Evolutionary conservation across 1,140 invertebrate genomes (phyloP).

Genomic region (Metopolophium dirhodum): DNA sequence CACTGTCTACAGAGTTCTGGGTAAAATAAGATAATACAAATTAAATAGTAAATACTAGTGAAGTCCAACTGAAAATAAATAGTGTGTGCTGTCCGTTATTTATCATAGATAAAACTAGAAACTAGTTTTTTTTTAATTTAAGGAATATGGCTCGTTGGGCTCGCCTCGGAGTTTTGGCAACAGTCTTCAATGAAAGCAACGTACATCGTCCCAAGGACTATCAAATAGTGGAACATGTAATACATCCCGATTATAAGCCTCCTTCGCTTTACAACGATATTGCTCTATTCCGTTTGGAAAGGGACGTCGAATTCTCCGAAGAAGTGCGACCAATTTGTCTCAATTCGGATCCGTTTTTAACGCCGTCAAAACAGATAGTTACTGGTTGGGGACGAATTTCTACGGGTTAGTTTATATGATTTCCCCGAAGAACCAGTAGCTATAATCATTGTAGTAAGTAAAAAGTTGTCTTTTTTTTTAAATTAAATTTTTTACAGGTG

Average conservation of each 20-base stretch:
- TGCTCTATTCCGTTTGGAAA: slow-evolving; percentile 65
- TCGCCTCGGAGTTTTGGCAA: not conserved
- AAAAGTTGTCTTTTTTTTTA: not conserved
- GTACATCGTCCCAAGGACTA: not conserved
- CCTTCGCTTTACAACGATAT: not conserved
- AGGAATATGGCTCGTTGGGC: not conserved
- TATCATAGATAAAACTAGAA: not conserved
- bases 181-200: not conserved
- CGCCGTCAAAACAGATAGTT: slow-evolving; percentile 62
- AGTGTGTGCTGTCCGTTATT: too few species aligned
- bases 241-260: slow-evolving; percentile 47
- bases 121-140: not conserved
- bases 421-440: not conserved
- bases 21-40: not conserved
- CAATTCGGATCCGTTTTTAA: slow-evolving; percentile 61
- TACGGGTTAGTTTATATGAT: slow-evolving; percentile 56
- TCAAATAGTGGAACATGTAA: not conserved
- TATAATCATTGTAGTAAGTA: not conserved
- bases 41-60: not conserved
- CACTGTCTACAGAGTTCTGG: not conserved
- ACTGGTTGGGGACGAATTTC: slow-evolving; percentile 66
- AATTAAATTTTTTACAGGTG: slow-evolving; percentile 29
- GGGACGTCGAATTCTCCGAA: slow-evolving; percentile 61
- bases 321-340: slow-evolving; percentile 65
- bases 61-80: too few species aligned